A percentile compares a stretch with the other conserved stretches of the same genome.
phyloP scores from a whole-genome alignment of 2,888 invertebrate genomes.

The Melitaea athalia region DNA sequence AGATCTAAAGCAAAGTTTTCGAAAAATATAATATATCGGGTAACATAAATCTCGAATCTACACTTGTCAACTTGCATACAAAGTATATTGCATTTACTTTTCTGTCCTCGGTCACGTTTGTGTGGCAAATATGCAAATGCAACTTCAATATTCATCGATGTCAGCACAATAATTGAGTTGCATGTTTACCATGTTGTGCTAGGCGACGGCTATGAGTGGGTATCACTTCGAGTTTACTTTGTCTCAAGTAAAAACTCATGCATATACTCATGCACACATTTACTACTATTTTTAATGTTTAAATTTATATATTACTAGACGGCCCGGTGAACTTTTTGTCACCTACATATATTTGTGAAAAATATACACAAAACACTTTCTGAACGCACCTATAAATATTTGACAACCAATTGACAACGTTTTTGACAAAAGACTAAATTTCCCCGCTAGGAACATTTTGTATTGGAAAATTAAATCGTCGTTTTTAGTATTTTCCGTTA shows the following conservation, averaged over 20 bases:
- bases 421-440: no score
- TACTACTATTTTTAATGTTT: no score
- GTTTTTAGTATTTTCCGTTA: no score
- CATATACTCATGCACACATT: neutral
- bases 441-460: no score
- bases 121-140: conserved; percentile 34
- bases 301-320: no score
- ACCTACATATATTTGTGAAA: no score
- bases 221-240: conserved; percentile 9
- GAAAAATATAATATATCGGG: conserved; percentile 2
- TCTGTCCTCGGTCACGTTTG: conserved; percentile 28
- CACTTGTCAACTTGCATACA: conserved; percentile 27
- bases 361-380: no score
- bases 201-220: neutral
- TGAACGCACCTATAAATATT: no score
- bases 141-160: conserved; percentile 39
- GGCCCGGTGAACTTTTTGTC: no score
- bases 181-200: conserved; percentile 24
- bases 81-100: conserved; percentile 25
- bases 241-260: no score
- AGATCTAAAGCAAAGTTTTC: neutral
- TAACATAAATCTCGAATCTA: conserved; percentile 21
- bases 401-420: no score
- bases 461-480: no score
- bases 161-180: conserved; percentile 35